Evolutionary conservation across 1,140 invertebrate genomes (phyloP).

Genomic region (Solenopsis invicta): DNA sequence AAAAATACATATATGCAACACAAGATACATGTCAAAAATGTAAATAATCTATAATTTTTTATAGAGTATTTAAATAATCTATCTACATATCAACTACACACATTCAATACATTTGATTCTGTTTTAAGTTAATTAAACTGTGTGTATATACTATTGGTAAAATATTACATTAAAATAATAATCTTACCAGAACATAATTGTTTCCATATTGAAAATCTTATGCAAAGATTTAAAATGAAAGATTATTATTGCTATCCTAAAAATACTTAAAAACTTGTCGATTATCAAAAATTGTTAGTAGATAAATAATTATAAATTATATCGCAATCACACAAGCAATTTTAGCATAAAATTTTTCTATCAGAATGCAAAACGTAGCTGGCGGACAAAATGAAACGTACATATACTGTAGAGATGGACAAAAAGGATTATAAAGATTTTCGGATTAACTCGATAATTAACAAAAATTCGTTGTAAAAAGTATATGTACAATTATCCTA

Average conservation of each 20-base stretch:
- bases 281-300: neutral
- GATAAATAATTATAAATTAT: conserved; percentile 3
- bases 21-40: too few species aligned
- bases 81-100: neutral
- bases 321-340: neutral
- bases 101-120: neutral
- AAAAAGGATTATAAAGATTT: conserved; percentile 15
- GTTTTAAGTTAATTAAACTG: neutral
- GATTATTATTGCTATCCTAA: neutral
- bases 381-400: neutral
- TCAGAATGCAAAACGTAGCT: neutral
- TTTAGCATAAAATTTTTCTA: conserved; percentile 1
- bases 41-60: neutral
- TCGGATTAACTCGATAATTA: conserved; percentile 18
- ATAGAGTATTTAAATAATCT: neutral
- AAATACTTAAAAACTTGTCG: neutral
- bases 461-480: neutral
- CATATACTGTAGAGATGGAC: neutral
- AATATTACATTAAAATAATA: neutral
- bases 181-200: neutral
- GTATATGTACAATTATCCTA: neutral
- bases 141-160: neutral
- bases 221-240: neutral
- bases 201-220: neutral
- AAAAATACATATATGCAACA: too few species aligned